Evolutionary conservation across 1,140 invertebrate species (phyloP).

Genomic region (Hyles euphorbiae): DNA sequence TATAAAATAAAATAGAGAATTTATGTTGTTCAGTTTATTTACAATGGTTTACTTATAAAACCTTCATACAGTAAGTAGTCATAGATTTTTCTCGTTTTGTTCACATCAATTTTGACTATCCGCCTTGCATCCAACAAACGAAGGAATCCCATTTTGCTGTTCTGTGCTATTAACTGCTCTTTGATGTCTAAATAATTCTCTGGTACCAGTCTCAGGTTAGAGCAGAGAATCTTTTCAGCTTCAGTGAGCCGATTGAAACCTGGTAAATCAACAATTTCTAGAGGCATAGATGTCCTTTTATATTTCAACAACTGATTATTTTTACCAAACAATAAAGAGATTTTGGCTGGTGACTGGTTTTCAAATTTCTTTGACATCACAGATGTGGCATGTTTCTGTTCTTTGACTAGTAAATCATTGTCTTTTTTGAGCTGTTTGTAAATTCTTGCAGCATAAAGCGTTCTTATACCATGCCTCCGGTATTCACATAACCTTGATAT

Average conservation of each 20-base stretch:
- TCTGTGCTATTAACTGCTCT: constrained; percentile 83
- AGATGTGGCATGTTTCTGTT: constrained; percentile 70
- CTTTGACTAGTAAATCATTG: constrained; percentile 76
- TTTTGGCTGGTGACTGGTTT: constrained; percentile 43
- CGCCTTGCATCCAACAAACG: constrained; percentile 86
- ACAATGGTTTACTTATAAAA: constrained; percentile 77
- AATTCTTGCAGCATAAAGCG: constrained; percentile 79
- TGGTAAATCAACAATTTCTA: constrained; percentile 86
- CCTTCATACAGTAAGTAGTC: constrained; percentile 87
- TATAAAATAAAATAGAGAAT: no score
- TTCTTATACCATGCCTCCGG: constrained; percentile 82
- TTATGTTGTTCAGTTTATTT: not conserved
- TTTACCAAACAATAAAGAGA: constrained; percentile 21
- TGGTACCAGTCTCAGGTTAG: constrained; percentile 83
- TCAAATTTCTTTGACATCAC: constrained; percentile 57
- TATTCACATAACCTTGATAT: constrained; percentile 82
- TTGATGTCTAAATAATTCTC: constrained; percentile 87
- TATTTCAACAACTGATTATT: constrained; percentile 25
- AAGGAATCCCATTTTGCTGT: constrained; percentile 82
- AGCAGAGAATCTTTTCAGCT: constrained; percentile 86
- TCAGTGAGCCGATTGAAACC: constrained; percentile 85
- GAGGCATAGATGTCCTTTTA: constrained; percentile 70
- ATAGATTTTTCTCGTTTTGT: constrained; percentile 93
- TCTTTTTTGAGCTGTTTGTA: constrained; percentile 81
- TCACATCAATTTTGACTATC: constrained; percentile 94